Evolutionary conservation across 92 coral and sea anemone species (phyloP), one percentile per base, ranked within the genome.

Genomic region (Bergia puertoricense): DNA sequence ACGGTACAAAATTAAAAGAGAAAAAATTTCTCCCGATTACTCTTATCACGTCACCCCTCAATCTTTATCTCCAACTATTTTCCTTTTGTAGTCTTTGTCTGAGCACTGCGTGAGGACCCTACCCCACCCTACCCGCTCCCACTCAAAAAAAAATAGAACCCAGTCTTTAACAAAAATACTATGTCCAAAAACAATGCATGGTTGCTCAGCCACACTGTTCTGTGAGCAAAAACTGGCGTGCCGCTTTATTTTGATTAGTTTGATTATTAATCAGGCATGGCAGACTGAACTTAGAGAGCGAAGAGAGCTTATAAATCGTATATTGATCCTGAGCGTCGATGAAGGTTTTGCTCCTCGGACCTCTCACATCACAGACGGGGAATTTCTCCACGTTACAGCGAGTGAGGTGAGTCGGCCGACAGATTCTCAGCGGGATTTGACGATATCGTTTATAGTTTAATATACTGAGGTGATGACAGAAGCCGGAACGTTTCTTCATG

Each of bases 361-460:
- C 94, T 2, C 85, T 96, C 83, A 90, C 85, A 50, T 68, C 95
- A 20, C 91, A 94, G 38, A 95, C 98, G 11, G 99, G 99, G 65
- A 96, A 96, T 86, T 90, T 87, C 43, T 92, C 99, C 2, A 95
- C 99, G 1, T 94, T 96, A 39, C 79, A 90, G 15, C 91, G 99
- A 87, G 82, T 96, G 22, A 90, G 91, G 99, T 96, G 43, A 76
- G 94, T 41, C 5, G n/a, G 36, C 0, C 8, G 69, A 73, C 41
- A 73, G 43, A 72, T 36, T 72, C 43, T 39, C 43, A 7, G 40
- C 4, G 43, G 76, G 76, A 72, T 38, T 23, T 10, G 13, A 46
- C 6, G 8, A 46, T 10, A 51, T 11, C 15, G 57, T 9, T 51
- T 51, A 51, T 51, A 51, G 15, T 51, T 51, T 6, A 51, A 11